Percentiles rank a stretch among this genome's conserved stretches.
Evolutionary conservation across 2,888 invertebrate genomes (phyloP).

Genomic region (Matsumyia berberina): DNA sequence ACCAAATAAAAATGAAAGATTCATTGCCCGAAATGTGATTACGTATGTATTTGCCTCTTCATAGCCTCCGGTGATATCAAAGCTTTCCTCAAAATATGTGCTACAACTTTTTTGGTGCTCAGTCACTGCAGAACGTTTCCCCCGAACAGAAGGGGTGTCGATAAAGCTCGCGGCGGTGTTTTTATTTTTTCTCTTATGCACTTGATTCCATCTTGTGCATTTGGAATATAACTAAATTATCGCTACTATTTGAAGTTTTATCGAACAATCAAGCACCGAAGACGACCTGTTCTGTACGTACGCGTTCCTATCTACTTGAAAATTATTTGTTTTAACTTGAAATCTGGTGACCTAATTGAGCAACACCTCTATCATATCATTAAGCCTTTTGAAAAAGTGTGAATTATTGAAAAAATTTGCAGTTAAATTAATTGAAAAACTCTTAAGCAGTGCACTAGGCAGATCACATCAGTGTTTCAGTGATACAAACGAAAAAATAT

Average conservation of each 20-base stretch:
- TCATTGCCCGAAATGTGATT: slow-evolving; percentile 49
- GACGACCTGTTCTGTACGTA: slow-evolving; percentile 49
- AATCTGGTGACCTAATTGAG: slow-evolving; percentile 46
- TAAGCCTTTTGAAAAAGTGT: slow-evolving; percentile 5
- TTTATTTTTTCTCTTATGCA: slow-evolving; percentile 42
- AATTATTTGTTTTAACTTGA: background rate
- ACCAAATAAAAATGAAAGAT: slow-evolving; percentile 26
- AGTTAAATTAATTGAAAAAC: slow-evolving; percentile 2
- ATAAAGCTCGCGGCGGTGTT: slow-evolving; percentile 62
- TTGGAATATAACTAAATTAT: slow-evolving; percentile 36
- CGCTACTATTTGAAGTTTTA: slow-evolving; percentile 2
- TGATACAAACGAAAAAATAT: slow-evolving; percentile 21
- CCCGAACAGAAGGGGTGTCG: slow-evolving; percentile 55
- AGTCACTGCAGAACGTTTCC: slow-evolving; percentile 69
- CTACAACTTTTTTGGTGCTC: slow-evolving; percentile 63
- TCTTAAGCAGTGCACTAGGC: background rate
- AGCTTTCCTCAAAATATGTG: slow-evolving; percentile 59
- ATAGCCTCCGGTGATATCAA: slow-evolving; percentile 38
- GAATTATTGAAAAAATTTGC: slow-evolving; percentile 23
- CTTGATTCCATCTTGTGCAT: slow-evolving; percentile 39
- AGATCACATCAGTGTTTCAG: slow-evolving; percentile 17
- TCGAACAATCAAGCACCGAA: slow-evolving; percentile 3
- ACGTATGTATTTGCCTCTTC: slow-evolving; percentile 40
- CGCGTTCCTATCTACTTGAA: background rate
- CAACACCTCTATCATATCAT: background rate